phyloP scores from a whole-genome alignment of 35 echinoderm and acorn worm genomes.

The Hemicentrotus pulcherrimus region DNA sequence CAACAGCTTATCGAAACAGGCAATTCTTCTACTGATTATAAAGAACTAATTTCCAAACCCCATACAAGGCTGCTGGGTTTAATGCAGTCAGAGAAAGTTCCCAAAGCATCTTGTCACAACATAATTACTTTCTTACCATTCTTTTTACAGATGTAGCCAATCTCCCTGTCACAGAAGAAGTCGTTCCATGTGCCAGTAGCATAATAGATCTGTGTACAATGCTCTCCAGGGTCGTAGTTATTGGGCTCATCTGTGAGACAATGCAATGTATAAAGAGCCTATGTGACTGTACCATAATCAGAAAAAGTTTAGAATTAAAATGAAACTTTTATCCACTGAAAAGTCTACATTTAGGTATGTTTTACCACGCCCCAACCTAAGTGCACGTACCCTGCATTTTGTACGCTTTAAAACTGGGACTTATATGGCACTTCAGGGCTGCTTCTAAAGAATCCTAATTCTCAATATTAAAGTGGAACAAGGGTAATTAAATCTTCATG shows the following conservation, averaged over 20 bases:
- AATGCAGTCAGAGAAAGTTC: not conserved
- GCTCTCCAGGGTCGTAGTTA: constrained; percentile 61
- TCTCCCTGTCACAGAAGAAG: constrained; percentile 56
- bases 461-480: too few species aligned
- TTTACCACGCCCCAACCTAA: too few species aligned
- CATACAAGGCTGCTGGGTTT: not conserved
- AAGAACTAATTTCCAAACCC: too few species aligned
- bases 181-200: constrained; percentile 82
- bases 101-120: not conserved
- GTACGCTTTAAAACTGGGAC: too few species aligned
- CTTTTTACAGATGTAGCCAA: constrained; percentile 97
- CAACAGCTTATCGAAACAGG: not conserved
- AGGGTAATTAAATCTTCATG: too few species aligned
- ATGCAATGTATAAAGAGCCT: not conserved
- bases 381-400: too few species aligned
- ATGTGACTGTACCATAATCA: not conserved
- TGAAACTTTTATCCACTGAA: not conserved
- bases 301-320: not conserved
- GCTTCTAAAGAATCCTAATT: too few species aligned
- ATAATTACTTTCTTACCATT: constrained; percentile 55
- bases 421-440: too few species aligned
- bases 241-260: constrained; percentile 80
- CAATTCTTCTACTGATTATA: not conserved
- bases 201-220: constrained; percentile 74
- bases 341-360: too few species aligned